Conservation (phyloP, 2,113 vertebrate species). For the Myocastor coypus region DNA sequence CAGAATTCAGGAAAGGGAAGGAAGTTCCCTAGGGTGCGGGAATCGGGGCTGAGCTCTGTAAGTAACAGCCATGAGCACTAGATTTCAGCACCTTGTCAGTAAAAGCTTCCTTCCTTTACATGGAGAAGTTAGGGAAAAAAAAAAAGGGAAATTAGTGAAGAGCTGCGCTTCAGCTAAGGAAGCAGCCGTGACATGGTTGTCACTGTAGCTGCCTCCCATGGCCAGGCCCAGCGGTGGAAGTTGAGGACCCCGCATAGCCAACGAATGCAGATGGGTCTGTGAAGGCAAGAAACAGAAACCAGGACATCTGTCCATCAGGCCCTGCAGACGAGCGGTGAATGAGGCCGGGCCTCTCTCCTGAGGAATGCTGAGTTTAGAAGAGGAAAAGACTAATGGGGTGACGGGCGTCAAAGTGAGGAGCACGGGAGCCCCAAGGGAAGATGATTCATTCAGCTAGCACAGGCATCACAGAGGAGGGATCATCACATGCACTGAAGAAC, state of each 20-base stretch:
- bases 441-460: not conserved
- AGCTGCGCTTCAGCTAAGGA: constrained; percentile 30
- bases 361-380: not conserved
- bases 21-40: not conserved
- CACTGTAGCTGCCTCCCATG: not conserved
- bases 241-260: not conserved
- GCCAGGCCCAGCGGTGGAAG: not conserved
- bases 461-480: not conserved
- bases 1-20: not conserved
- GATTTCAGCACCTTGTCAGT: not conserved
- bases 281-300: not conserved
- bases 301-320: not conserved
- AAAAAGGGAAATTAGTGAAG: not conserved
- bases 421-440: not conserved
- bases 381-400: not conserved
- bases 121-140: not conserved
- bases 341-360: not conserved
- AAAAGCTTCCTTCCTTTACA: not conserved
- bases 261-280: not conserved
- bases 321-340: not conserved
- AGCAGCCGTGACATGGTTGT: not conserved
- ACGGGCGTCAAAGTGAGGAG: not conserved
- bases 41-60: not conserved
- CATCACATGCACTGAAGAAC: not conserved
- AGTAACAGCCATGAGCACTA: not conserved